phyloP scores from a whole-genome alignment of 2,888 invertebrate species.

The Yponomeuta sedellus region DNA sequence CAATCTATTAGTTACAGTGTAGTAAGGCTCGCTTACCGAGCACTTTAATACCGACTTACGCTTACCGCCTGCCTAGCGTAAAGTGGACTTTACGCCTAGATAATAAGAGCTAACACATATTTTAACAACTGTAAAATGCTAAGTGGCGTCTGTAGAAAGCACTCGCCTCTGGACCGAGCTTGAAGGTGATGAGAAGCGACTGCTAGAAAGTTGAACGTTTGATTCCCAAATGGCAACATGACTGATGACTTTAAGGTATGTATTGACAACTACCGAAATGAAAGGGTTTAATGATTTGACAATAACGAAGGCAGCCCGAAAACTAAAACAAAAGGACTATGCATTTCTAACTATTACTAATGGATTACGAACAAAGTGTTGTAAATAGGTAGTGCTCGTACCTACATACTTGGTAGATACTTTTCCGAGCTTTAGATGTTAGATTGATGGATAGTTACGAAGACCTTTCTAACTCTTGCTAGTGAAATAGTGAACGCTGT shows the following conservation, averaged over 20 bases:
- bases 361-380: no score
- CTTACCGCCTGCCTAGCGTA: neutral
- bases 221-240: conserved; percentile 36
- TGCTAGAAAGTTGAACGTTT: conserved; percentile 21
- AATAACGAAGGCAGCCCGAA: conserved; percentile 14
- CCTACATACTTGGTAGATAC: no score
- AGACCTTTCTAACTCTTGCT: neutral
- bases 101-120: neutral
- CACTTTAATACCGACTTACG: neutral
- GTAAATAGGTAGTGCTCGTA: neutral
- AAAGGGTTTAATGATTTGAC: conserved; percentile 13
- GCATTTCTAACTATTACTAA: no score
- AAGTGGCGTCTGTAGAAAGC: conserved; percentile 2
- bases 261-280: conserved; percentile 27
- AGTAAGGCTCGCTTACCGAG: conserved; percentile 13
- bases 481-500: neutral
- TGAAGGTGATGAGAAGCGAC: conserved; percentile 8
- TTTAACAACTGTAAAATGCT: neutral
- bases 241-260: conserved; percentile 32
- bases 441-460: neutral
- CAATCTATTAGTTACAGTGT: conserved; percentile 58
- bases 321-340: neutral
- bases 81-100: neutral
- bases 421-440: neutral
- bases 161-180: neutral